Percentiles rank a stretch among this genome's conserved stretches.
Evolutionary conservation across 2,113 vertebrate species (phyloP).

Genomic region (Lasiurus borealis): DNA sequence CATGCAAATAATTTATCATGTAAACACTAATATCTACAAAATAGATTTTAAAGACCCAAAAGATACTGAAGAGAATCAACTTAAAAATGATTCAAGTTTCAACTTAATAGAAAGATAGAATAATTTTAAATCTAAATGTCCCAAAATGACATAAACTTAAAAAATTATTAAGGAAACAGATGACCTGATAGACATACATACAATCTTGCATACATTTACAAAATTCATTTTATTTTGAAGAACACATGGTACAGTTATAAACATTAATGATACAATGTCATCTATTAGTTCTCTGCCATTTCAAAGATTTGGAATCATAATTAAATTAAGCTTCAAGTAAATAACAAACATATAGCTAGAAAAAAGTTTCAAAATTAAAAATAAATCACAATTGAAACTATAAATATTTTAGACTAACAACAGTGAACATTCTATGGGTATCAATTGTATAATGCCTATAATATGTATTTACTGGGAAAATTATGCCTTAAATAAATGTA

Average conservation of each 20-base stretch:
- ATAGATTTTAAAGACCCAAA: neutral
- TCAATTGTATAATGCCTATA: neutral
- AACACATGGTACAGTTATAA: neutral
- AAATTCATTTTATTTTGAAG: slow-evolving; percentile 24
- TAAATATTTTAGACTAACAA: neutral
- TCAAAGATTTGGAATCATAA: neutral
- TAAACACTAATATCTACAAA: neutral
- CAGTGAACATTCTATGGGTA: neutral
- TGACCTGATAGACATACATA: neutral
- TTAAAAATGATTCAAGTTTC: neutral
- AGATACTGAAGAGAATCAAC: neutral
- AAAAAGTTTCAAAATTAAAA: neutral
- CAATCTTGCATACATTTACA: neutral
- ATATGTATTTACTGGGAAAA: neutral
- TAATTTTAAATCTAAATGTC: neutral
- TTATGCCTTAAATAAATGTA: slow-evolving; percentile 3
- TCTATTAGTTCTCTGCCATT: neutral
- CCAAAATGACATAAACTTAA: neutral
- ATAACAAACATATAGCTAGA: neutral
- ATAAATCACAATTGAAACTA: neutral
- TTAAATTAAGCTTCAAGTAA: neutral
- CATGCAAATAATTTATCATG: neutral
- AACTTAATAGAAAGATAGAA: neutral
- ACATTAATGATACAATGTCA: neutral
- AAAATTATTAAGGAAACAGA: neutral